Percentiles rank a stretch among this genome's conserved stretches.
Evolutionary conservation across 2,888 invertebrate species (phyloP).

Genomic region (Drosophila yooni): DNA sequence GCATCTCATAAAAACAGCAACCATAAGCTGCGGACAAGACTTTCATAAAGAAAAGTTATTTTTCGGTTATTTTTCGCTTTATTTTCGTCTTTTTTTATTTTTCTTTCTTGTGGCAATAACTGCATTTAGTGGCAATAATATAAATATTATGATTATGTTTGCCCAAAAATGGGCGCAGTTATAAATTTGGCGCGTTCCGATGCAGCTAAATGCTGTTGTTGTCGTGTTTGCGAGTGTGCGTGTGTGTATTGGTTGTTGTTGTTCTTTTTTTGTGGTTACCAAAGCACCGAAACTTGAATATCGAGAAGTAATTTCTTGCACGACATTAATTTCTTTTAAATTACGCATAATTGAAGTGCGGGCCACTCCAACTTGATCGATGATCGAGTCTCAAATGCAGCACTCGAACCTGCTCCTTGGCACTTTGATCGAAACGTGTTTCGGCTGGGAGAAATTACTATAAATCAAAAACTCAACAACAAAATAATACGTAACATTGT

Average conservation of each 20-base stretch:
- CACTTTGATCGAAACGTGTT: slow-evolving; percentile 58
- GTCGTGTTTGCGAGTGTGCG: slow-evolving; percentile 4
- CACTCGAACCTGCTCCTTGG: slow-evolving; percentile 26
- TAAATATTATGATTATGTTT: slow-evolving; percentile 73
- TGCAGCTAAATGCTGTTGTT: slow-evolving; percentile 47
- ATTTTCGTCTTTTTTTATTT: slow-evolving; percentile 2
- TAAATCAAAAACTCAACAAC: slow-evolving; percentile 6
- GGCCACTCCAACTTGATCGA: slow-evolving; percentile 74
- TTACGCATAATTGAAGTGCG: slow-evolving; percentile 79
- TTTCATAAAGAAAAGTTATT: slow-evolving; percentile 1
- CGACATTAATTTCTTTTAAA: slow-evolving; percentile 82
- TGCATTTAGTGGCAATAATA: slow-evolving; percentile 73
- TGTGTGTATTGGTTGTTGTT: slow-evolving; percentile 4
- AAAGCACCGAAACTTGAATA: slow-evolving; percentile 51
- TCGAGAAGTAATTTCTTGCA: slow-evolving; percentile 79
- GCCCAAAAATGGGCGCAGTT: slow-evolving; percentile 53
- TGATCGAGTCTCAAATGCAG: slow-evolving; percentile 48
- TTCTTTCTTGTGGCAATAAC: slow-evolving; percentile 47
- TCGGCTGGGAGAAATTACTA: slow-evolving; percentile 44
- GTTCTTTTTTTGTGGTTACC: slow-evolving; percentile 2
- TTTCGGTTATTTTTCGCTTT: neutral
- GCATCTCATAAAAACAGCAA: neutral
- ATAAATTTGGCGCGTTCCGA: slow-evolving; percentile 55
- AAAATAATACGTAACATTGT: slow-evolving; percentile 22
- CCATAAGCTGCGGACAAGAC: neutral